These are phyloP conservation scores for Circaetus gallicus DNA, from an alignment of 2,113 vertebrate genomes.

Conservation along the genomic window DNA sequence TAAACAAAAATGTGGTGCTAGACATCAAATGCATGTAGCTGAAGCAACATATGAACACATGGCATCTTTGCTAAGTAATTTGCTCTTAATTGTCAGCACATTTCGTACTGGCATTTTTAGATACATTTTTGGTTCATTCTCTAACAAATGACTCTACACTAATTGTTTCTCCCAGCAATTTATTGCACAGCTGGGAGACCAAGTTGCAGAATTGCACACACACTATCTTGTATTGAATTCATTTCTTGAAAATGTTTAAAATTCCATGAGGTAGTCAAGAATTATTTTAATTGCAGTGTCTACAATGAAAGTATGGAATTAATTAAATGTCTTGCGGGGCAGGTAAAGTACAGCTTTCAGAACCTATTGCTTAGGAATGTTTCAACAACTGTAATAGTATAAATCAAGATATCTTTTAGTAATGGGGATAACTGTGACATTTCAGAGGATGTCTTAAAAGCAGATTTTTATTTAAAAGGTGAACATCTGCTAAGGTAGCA, in stretches of 20 bases:
- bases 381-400: constrained; percentile 46
- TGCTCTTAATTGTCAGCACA: constrained; percentile 61
- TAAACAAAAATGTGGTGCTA: constrained; percentile 21
- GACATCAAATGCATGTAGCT: constrained; percentile 24
- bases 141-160: constrained; percentile 65
- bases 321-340: constrained; percentile 43
- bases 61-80: constrained; percentile 61
- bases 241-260: constrained; percentile 56
- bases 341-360: constrained; percentile 49
- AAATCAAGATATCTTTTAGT: constrained; percentile 67
- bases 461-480: constrained; percentile 67
- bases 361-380: constrained; percentile 32
- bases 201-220: not conserved
- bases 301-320: constrained; percentile 62
- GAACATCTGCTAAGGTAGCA: constrained; percentile 51
- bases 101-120: constrained; percentile 64
- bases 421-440: constrained; percentile 58
- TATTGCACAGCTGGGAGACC: constrained; percentile 53
- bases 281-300: constrained; percentile 66
- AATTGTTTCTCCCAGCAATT: constrained; percentile 65
- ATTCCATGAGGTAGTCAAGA: constrained; percentile 61
- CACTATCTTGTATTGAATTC: constrained; percentile 8
- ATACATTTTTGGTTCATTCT: constrained; percentile 63
- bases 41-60: constrained; percentile 38
- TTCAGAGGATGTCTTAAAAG: constrained; percentile 53